These are phyloP conservation scores for Andrena marginata DNA, from an alignment of 2,888 invertebrate genomes.

Conservation along the genomic window DNA sequence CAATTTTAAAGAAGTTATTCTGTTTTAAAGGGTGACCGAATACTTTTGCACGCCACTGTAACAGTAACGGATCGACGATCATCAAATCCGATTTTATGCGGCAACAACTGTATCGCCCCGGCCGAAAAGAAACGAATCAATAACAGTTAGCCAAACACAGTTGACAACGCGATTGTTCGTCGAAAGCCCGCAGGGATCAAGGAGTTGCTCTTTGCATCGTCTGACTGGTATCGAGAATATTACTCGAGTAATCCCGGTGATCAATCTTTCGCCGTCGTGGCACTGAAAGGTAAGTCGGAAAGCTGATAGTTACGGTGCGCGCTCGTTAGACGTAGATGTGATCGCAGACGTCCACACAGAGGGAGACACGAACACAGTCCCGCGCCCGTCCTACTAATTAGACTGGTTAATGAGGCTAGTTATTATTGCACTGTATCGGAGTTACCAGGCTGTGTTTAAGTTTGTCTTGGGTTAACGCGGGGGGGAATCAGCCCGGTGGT, in stretches of 20 bases:
- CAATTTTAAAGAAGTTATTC: too few relatives aligned
- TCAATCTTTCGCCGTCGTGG: constrained; percentile 61
- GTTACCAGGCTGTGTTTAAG: constrained; percentile 44
- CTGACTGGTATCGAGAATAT: constrained; percentile 62
- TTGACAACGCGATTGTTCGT: not conserved
- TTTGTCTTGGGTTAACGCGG: constrained; percentile 34
- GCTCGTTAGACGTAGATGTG: constrained; percentile 31
- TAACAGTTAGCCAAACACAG: not conserved
- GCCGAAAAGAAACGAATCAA: constrained; percentile 4
- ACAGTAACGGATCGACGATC: not conserved
- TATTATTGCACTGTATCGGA: constrained; percentile 51
- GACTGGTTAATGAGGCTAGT: constrained; percentile 58
- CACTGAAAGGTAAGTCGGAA: constrained; percentile 51
- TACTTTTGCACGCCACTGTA: too few relatives aligned
- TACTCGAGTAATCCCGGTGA: constrained; percentile 62
- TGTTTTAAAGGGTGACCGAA: too few relatives aligned
- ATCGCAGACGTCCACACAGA: constrained; percentile 7
- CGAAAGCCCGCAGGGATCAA: constrained; percentile 27
- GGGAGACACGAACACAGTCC: not conserved
- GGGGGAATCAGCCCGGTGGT: not conserved
- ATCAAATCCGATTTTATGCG: not conserved
- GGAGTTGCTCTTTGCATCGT: constrained; percentile 41
- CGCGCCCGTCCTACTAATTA: constrained; percentile 56
- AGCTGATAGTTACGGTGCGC: constrained; percentile 34
- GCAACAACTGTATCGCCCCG: not conserved